Evolutionary conservation across 1,140 invertebrate species (phyloP), one percentile per base, ranked within the genome.

Genomic region (Heliconius hermathena): DNA sequence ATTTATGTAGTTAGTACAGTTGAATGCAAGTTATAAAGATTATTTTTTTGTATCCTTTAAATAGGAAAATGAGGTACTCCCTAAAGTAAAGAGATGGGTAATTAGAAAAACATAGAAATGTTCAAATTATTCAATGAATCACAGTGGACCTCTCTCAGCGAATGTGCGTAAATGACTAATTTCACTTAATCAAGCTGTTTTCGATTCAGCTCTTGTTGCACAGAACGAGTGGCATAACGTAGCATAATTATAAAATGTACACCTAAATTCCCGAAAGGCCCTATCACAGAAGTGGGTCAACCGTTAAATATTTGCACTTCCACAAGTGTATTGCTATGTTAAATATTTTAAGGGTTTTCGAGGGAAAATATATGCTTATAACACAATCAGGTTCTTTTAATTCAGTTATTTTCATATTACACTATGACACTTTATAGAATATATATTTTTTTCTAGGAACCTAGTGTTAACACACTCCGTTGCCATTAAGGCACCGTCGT

Each of bases 271-370:
- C 54, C 74, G 18, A 75, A 75, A 66, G 54, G 54, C 74, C 54
- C 60, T 38, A 75, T 75, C 74, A 75, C 36, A 75, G 74, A 75
- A 75, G 74, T 75, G 52, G 74, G 52, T 75, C 74, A 41, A 22
- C 54, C 33, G 74, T 75, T 66, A 75, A 75, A 75, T 75, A 75
- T 75, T 75, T 75, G 33, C 74, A 75, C 54, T 75, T 60, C 36
- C 74, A 75, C 52, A 66, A 75, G 74, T 66, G 54, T 74, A 57
- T 74, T 74, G 52, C 52, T 60, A 74, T 74, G 73, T 75, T 60
- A 60, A 75, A 75, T 66, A 66, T 66, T 66, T 66, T 66, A 66
- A 66, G 60, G 60, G 60, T 16, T 66, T 66, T 66, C 26, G 60
- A 66, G 22, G 60, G 3, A 66, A 66, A 66, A 66, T 66, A 66